Percentiles rank a stretch among this genome's conserved stretches.
Conservation (phyloP, 1,140 invertebrate genomes). For the Drosophila tristis region DNA sequence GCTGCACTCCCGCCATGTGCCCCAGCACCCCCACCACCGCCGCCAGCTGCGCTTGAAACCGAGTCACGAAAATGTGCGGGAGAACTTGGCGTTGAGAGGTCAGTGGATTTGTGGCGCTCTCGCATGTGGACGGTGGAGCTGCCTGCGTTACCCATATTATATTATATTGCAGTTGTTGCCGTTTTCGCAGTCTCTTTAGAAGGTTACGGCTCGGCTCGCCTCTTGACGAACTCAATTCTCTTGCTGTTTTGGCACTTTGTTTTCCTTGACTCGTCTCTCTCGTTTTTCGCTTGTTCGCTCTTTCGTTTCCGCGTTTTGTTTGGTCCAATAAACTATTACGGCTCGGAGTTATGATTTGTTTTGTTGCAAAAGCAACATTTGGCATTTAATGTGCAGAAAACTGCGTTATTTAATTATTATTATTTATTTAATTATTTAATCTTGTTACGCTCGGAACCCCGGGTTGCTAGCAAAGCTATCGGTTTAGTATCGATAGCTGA, state of each 20-base stretch:
- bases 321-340: slow-evolving; percentile 13
- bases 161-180: slow-evolving; percentile 28
- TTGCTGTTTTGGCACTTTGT: slow-evolving; percentile 65
- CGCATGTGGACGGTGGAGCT: slow-evolving; percentile 77
- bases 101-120: slow-evolving; percentile 82
- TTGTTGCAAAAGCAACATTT: slow-evolving; percentile 34
- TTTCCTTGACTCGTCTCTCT: slow-evolving; percentile 32
- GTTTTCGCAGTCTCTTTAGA: slow-evolving; percentile 27
- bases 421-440: too few species aligned
- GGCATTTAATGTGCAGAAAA: slow-evolving; percentile 51
- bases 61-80: slow-evolving; percentile 78
- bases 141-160: slow-evolving; percentile 79
- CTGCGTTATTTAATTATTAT: slow-evolving; percentile 57
- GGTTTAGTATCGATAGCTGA: too few species aligned
- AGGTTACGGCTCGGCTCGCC: slow-evolving; percentile 27
- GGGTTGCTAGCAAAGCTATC: too few species aligned
- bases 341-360: slow-evolving; percentile 12
- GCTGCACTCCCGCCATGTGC: slow-evolving; percentile 34
- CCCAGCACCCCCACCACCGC: slow-evolving; percentile 21
- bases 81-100: slow-evolving; percentile 78
- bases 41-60: slow-evolving; percentile 30
- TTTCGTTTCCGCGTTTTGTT: slow-evolving; percentile 35
- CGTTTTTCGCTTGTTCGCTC: slow-evolving; percentile 9
- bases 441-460: too few species aligned
- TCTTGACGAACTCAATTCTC: slow-evolving; percentile 8